Evolutionary conservation across 2,888 invertebrate species (phyloP), one percentile per base, ranked within the genome.

Genomic region (Leucophora obtusa): DNA sequence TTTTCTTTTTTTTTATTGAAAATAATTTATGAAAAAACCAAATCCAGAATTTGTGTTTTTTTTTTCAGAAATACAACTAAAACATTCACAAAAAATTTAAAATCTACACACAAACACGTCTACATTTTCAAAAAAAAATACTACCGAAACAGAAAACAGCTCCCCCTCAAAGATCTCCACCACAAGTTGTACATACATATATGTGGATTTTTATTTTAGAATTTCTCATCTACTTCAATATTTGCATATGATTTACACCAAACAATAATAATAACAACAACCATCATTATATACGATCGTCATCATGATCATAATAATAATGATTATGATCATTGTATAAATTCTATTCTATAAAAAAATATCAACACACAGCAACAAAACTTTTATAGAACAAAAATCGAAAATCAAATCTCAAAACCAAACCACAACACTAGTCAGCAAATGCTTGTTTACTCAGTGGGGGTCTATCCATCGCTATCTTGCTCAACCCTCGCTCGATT

Each of bases 231-330:
- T 66, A 76, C 58, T 76, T 62, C 60, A 76, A 76, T 77, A 81
- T 81, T 81, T 81, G 80, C 81, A 81, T 81, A 81, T 73, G 73
- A 73, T 77, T 77, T 81, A 77, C 80, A 76, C 24, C 66, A 56
- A 68, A 62, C 58, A 59, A 43, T 63, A 53, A 38, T 24, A 63
- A 56, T 50, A 69, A 14, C 62, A 50, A 2, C 51, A 60, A 51
- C 17, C 17, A 59, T 54, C 68, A 62, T 50, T 50, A 47, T 50
- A 56, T 53, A 60, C 47, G 51, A 76, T 76, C 60, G 51, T 59
- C 65, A 21, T 18, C 43, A 59, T 70, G 53, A 24, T 60, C 54
- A 60, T 69, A 69, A 69, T 62, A 62, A 35, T 51, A 51, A 73
- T 38, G 35, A 68, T 60, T 47, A 74, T 74, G 66, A 47, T 47